These are phyloP conservation scores for Prionace glauca DNA, from an alignment of 2,797 vertebrate genomes.

Conservation along the genomic window DNA sequence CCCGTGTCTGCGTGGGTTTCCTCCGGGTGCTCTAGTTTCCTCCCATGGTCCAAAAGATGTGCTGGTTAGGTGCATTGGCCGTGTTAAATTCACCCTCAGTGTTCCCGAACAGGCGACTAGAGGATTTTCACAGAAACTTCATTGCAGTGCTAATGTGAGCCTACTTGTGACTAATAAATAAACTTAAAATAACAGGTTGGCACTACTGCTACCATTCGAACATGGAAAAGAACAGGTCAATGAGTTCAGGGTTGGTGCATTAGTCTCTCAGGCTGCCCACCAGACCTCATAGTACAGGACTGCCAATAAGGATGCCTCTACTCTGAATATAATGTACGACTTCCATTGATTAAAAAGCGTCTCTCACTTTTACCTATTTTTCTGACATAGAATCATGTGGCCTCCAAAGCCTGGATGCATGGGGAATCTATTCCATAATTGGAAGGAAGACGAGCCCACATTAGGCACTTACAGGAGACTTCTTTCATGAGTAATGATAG, in stretches of 20 bases:
- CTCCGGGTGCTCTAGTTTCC: no score
- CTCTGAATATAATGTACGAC: not conserved
- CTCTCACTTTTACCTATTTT: not conserved
- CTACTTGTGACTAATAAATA: no score
- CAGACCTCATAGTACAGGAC: not conserved
- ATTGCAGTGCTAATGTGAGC: no score
- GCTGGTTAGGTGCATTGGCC: no score
- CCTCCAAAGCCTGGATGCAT: not conserved
- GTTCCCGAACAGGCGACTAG: no score
- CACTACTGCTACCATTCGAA: not conserved
- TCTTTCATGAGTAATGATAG: not conserved
- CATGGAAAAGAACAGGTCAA: not conserved
- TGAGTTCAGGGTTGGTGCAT: not conserved
- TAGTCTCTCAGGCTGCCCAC: not conserved
- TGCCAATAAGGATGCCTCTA: not conserved
- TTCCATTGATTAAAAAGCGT: not conserved
- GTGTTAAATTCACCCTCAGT: no score
- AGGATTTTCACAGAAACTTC: no score
- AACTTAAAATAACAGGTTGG: not conserved
- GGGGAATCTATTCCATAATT: not conserved
- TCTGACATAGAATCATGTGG: not conserved
- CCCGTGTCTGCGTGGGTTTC: no score
- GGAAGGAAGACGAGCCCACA: not conserved
- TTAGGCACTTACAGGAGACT: not conserved
- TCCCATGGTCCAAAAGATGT: no score